phyloP scores from a whole-genome alignment of 2,797 vertebrate genomes.

The Spheniscus humboldti region DNA sequence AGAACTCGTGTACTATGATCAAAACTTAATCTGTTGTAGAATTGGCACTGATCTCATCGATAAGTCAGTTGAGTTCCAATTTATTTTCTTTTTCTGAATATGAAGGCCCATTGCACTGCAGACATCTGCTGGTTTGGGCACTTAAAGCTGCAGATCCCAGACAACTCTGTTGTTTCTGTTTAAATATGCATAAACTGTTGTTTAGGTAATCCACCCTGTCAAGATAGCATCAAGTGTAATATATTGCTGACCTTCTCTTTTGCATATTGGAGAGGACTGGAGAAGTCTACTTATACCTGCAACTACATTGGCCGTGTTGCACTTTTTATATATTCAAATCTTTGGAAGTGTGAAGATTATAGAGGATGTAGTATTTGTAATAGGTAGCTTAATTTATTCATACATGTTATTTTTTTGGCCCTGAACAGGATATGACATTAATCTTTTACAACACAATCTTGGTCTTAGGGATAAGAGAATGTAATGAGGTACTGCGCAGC shows the following conservation, averaged over 20 bases:
- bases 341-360: not conserved
- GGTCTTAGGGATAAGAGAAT: not conserved
- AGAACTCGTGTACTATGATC: not conserved
- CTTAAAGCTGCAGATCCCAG: slow-evolving; percentile 61
- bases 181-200: slow-evolving; percentile 82
- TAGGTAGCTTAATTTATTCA: not conserved
- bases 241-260: slow-evolving; percentile 57
- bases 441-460: not conserved
- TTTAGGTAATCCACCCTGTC: slow-evolving; percentile 75
- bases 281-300: not conserved
- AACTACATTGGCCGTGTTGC: not conserved
- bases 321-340: not conserved
- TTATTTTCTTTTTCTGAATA: slow-evolving; percentile 81
- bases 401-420: not conserved
- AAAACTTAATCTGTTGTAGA: not conserved
- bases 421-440: not conserved
- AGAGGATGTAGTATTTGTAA: not conserved
- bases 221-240: slow-evolving; percentile 76
- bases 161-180: slow-evolving; percentile 75
- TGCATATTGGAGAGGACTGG: not conserved
- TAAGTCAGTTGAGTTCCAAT: slow-evolving; percentile 49
- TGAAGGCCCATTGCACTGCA: slow-evolving; percentile 74
- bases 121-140: slow-evolving; percentile 79
- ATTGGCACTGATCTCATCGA: not conserved
- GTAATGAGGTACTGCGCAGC: not conserved